Conservation (phyloP, 2,113 vertebrate species). For the Emydocephalus ijimae region DNA sequence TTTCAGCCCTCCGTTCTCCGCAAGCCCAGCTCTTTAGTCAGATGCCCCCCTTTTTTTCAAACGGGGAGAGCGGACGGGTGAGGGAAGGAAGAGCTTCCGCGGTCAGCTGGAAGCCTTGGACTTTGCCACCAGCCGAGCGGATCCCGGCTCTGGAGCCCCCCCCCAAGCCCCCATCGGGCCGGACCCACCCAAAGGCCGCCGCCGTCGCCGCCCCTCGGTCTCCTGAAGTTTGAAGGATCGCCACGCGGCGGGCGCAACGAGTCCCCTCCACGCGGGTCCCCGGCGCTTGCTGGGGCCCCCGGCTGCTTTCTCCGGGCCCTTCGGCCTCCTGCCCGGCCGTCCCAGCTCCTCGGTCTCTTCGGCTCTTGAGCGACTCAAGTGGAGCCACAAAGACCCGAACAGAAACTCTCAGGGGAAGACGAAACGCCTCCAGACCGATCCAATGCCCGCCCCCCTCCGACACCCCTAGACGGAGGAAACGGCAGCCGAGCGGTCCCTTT, state of each 20-base stretch:
- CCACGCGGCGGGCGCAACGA: conserved; percentile 43
- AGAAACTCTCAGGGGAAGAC: neutral
- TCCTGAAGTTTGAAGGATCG: conserved; percentile 29
- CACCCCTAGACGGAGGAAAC: neutral
- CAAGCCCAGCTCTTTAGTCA: neutral
- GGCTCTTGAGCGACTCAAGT: neutral
- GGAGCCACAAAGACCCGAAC: neutral
- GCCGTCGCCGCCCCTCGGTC: neutral
- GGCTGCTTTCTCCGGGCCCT: too few species aligned
- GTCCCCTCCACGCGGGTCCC: too few species aligned
- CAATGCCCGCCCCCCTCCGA: accelerated
- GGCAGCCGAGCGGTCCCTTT: accelerated
- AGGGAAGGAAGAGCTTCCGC: neutral
- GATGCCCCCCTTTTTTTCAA: neutral
- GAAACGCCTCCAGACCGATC: neutral
- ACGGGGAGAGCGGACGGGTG: neutral
- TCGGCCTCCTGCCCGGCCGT: too few species aligned
- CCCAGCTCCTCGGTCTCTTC: too few species aligned
- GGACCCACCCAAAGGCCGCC: too few species aligned
- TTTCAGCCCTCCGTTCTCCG: neutral
- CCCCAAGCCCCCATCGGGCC: neutral
- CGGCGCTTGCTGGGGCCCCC: too few species aligned
- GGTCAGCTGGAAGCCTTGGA: neutral
- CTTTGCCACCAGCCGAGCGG: neutral
- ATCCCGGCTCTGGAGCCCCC: neutral